These are phyloP conservation scores for Spodoptera picta DNA, from an alignment of 2,888 invertebrate species.

Conservation along the genomic window DNA sequence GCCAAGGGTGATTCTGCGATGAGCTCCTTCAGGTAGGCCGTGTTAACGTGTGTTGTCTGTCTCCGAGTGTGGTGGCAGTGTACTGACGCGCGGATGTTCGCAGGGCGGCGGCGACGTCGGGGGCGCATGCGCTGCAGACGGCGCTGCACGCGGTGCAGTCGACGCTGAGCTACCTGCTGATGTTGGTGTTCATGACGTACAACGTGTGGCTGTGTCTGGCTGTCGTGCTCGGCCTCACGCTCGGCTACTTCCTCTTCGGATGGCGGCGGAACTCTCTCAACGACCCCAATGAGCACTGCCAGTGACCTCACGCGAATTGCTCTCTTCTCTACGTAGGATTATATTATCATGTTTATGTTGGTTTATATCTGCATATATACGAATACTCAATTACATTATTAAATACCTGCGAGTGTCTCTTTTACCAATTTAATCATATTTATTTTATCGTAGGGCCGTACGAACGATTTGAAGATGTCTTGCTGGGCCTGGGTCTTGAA, in stretches of 20 bases:
- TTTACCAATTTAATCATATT: no score
- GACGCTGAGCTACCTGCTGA: slow-evolving; percentile 96
- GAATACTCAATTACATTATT: background rate
- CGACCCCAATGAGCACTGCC: slow-evolving; percentile 97
- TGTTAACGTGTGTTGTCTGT: no score
- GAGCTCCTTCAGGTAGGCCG: slow-evolving; percentile 5
- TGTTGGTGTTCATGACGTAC: slow-evolving; percentile 99
- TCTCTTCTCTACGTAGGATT: background rate
- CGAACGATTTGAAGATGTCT: no score
- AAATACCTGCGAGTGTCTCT: no score
- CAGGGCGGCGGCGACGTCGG: slow-evolving; percentile 79
- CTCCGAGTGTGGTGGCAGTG: no score
- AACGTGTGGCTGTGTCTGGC: slow-evolving; percentile 97
- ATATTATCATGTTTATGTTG: background rate
- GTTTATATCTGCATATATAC: background rate
- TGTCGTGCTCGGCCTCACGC: slow-evolving; percentile 95
- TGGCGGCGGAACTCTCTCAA: slow-evolving; percentile 94
- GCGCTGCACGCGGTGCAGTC: slow-evolving; percentile 96
- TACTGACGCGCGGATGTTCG: background rate
- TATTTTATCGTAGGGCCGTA: no score
- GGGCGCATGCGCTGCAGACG: slow-evolving; percentile 95
- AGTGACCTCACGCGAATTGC: slow-evolving; percentile 83
- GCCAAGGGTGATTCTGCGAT: slow-evolving; percentile 63
- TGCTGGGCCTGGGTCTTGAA: no score
- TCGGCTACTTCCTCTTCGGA: slow-evolving; percentile 98